Base-by-base conservation (phyloP, 92 coral and sea anemone species). In the Heteractis magnifica region DNA sequence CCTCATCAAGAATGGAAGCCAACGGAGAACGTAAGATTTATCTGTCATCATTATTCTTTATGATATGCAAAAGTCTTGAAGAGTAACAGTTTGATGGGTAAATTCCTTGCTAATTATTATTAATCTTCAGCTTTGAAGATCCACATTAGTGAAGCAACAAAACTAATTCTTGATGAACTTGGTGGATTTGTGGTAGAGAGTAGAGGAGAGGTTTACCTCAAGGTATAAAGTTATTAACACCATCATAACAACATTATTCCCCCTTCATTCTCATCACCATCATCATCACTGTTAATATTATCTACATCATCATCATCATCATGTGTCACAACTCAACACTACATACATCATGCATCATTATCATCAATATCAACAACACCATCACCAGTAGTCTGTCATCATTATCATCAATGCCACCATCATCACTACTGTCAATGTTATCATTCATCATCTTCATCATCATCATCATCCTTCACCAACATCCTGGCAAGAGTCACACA, bases 1-100 rank as follows among this genome's bases (percentile, higher is more conserved):
- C 98, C 1, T 94, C 98, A 9, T 95, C 98, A 18, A 90, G 98
- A 81, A 89, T 95, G 98, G 98, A 95, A 71, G 94, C 98, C 11
- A 92, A 87, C 23, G 98, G 98, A 68, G 98, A 95, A 85, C 94
- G 98, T 93, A 81, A 51, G 93, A 41, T 55, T 72, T 4, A 2
- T 11, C 75, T 19, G 12, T 11, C 77, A 44, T 4, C 11, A 4
- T 73, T 23, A 65, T 18, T 65, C 21, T 18, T 7, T 65, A 65
- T 65, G 20, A 65, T n/a, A 7, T n/a, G 8, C 0, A 65, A 18
- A 7, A 3, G 20, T 7, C 19, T 65, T 65, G 72, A 0, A 2
- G 8, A 73, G 18, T 9, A 44, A 73, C 75, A 10, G 8, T 72
- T 72, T 72, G 52, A 41, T 23, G 26, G 21, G 6, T 10, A 19